Base-by-base conservation (phyloP, 2,113 vertebrate genomes). In the Arothron firmamentum region DNA sequence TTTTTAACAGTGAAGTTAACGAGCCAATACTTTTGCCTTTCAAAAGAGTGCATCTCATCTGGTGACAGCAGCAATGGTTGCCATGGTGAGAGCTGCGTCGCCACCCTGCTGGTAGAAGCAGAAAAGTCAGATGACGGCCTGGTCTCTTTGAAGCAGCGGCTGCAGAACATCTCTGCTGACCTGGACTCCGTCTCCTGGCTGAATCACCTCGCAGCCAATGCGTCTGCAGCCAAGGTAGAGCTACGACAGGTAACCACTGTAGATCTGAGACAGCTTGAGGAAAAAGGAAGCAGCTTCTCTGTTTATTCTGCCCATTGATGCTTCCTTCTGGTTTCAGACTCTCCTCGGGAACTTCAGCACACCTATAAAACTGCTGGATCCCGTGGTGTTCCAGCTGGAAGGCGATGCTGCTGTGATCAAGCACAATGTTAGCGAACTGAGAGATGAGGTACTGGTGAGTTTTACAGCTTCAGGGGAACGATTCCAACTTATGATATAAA, bases 181-280 rank as follows among this genome's bases (percentile, higher is more conserved):
- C 1, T 65, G 0, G 66, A 54, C 1, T 67, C 74, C 1, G 53
- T 87, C 57, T 84, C 85, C 18, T 80, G 86, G 55, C 88, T 94
- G 78, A 85, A 71, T 41, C 70, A 10, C 2, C 57, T 94, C 80
- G 87, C 93, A 76, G 77, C 71, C 11, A 80, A 78, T 58, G 75
- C 89, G 77, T 84, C 82, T 65, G 82, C 87, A 50, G 77, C 91
- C 56, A 88, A 92, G 91, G 94, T 96, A 79, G 17, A 3, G 0
- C 46, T 15, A n/a, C 25, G 52, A 21, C 11, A 56, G 17, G 15
- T 42, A 9, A 34, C 31, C 4, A 9, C 1, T 14, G 12, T 45
- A 42, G 41, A 42, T 42, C 2, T 42, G 11, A 42, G 2, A n/a
- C 1, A 23, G 49, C n/a, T n/a, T 28, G 3, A 28, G 28, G 28